phyloP scores from a whole-genome alignment of 1,140 invertebrate genomes.

The Drosophila mojavensis region DNA sequence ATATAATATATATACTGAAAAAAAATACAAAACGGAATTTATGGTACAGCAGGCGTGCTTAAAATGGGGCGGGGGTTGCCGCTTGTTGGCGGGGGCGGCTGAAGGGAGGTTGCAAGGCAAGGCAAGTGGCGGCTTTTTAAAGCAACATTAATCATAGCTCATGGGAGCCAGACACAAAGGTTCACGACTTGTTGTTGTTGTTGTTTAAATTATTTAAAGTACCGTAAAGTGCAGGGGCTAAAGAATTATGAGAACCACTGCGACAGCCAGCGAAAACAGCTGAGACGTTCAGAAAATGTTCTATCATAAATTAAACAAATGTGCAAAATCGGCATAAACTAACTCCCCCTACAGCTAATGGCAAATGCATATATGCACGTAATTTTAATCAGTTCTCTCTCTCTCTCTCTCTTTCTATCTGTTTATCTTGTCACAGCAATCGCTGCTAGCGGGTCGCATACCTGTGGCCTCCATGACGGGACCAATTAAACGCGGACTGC shows the following conservation, averaged over 20 bases:
- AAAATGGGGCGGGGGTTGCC: neutral
- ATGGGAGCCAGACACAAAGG: conserved; percentile 49
- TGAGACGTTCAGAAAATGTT: conserved; percentile 45
- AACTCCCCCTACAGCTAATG: neutral
- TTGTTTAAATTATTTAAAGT: conserved; percentile 68
- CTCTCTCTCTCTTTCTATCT: neutral
- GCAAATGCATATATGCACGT: neutral
- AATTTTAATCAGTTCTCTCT: conserved; percentile 19
- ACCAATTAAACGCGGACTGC: conserved; percentile 87
- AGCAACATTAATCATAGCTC: conserved; percentile 74
- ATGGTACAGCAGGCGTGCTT: conserved; percentile 43
- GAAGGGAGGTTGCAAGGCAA: conserved; percentile 40
- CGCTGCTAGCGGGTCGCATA: conserved; percentile 84
- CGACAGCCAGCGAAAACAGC: conserved; percentile 55
- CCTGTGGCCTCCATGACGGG: conserved; percentile 83
- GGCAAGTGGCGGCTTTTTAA: conserved; percentile 75
- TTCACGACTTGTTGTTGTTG: conserved; percentile 18
- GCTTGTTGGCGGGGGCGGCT: neutral
- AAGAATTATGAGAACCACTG: conserved; percentile 59
- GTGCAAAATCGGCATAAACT: conserved; percentile 67
- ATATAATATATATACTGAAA: conserved; percentile 7
- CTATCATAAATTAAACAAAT: conserved; percentile 62
- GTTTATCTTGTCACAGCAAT: conserved; percentile 80
- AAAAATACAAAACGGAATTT: conserved; percentile 55
- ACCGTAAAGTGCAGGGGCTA: conserved; percentile 44